These are phyloP conservation scores for Mormyrus proboscirostris DNA, from an alignment of 2,797 vertebrate species.

Conservation along the genomic window DNA sequence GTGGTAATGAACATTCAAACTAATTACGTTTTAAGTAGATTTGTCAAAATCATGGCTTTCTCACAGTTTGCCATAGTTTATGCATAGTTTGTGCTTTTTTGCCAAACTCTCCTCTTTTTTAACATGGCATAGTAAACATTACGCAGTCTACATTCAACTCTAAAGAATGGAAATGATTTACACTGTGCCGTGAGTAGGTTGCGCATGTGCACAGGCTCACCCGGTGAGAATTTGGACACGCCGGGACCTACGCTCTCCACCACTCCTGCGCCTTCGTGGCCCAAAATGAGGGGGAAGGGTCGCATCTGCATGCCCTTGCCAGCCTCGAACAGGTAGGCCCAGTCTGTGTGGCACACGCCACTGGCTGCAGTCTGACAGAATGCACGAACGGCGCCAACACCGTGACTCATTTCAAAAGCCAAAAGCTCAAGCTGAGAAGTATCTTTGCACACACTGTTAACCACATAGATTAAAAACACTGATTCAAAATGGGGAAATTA, in stretches of 20 bases:
- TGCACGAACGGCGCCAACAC: too few relatives aligned
- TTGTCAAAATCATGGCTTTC: not conserved
- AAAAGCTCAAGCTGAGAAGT: not conserved
- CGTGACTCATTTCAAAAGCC: not conserved
- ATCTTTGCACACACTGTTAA: not conserved
- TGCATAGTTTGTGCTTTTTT: not conserved
- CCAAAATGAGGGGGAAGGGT: slow-evolving; percentile 71
- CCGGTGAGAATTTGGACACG: slow-evolving; percentile 68
- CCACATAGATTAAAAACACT: not conserved
- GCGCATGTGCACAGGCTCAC: slow-evolving; percentile 41
- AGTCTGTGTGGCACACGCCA: slow-evolving; percentile 74
- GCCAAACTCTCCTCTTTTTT: not conserved
- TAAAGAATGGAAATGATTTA: not conserved
- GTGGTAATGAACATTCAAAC: not conserved
- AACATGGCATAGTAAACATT: not conserved
- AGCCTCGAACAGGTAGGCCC: slow-evolving; percentile 57
- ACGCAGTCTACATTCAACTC: not conserved
- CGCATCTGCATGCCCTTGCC: slow-evolving; percentile 65
- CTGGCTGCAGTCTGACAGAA: slow-evolving; percentile 62
- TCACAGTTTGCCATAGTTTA: not conserved
- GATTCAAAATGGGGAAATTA: not conserved
- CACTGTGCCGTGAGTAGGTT: not conserved
- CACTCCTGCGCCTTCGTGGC: slow-evolving; percentile 74
- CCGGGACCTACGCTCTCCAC: slow-evolving; percentile 77
- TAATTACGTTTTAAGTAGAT: not conserved